phyloP scores from a whole-genome alignment of 2,797 vertebrate genomes.

The Muscicapa comitata region DNA sequence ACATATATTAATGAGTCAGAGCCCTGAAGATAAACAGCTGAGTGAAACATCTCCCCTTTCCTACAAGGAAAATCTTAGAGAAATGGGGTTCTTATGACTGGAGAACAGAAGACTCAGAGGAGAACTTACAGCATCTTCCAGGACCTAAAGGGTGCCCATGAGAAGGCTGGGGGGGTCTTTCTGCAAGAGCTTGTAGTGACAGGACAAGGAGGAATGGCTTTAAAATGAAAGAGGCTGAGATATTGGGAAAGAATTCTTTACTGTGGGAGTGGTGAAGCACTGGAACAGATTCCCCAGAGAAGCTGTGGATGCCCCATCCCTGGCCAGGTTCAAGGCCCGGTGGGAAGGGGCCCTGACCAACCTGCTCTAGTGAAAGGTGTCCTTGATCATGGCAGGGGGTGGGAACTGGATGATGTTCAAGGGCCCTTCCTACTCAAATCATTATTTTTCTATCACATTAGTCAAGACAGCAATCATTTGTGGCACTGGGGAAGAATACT shows the following conservation, averaged over 20 bases:
- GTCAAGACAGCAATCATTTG: neutral
- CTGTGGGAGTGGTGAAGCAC: neutral
- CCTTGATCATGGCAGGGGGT: too few relatives aligned
- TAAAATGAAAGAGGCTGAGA: neutral
- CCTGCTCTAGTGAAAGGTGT: neutral
- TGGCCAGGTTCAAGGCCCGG: neutral
- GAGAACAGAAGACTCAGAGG: neutral
- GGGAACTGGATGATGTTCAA: neutral
- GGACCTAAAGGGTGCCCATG: neutral
- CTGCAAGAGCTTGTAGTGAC: neutral
- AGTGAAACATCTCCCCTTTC: neutral
- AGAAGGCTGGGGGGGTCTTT: neutral
- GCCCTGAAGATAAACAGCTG: accelerated
- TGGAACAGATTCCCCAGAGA: neutral
- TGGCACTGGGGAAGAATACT: neutral
- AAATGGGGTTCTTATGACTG: accelerated
- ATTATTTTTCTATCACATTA: neutral
- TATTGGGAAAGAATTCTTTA: neutral
- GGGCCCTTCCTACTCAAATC: neutral
- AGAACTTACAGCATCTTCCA: neutral
- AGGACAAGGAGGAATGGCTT: neutral
- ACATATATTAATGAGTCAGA: neutral
- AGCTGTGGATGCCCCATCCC: neutral
- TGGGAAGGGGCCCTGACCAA: neutral
- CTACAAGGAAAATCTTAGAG: neutral